These are phyloP conservation scores for Drosophila subobscura DNA, from an alignment of 1,140 invertebrate species.

Conservation along the genomic window DNA sequence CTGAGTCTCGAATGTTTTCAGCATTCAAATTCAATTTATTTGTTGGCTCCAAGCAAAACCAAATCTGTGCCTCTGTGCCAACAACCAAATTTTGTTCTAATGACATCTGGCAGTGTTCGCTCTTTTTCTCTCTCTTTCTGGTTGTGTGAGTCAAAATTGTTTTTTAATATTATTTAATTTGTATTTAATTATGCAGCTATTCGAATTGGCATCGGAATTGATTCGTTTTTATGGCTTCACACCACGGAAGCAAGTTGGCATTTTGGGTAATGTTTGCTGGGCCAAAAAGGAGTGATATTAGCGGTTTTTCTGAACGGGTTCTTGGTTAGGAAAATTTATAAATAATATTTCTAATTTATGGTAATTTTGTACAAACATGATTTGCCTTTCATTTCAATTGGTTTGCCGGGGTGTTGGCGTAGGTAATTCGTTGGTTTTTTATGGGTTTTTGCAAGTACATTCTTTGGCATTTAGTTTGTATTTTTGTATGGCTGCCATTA, in stretches of 20 bases:
- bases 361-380: conserved; percentile 7
- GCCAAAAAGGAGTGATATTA: conserved; percentile 9
- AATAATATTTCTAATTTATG: conserved; percentile 35
- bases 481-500: too few species aligned
- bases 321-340: conserved; percentile 17
- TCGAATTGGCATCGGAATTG: conserved; percentile 64
- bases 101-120: conserved; percentile 55
- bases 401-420: neutral
- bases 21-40: conserved; percentile 73
- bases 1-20: conserved; percentile 55
- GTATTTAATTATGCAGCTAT: conserved; percentile 71
- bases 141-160: conserved; percentile 31
- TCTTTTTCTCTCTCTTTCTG: conserved; percentile 12
- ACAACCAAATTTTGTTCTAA: conserved; percentile 71
- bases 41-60: conserved; percentile 13
- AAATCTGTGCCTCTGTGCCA: conserved; percentile 71
- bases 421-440: neutral
- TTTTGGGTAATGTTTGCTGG: conserved; percentile 52
- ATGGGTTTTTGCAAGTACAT: conserved; percentile 8
- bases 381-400: conserved; percentile 13
- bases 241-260: conserved; percentile 71
- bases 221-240: conserved; percentile 55
- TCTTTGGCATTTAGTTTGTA: conserved; percentile 1
- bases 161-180: conserved; percentile 56
- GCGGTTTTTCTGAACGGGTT: conserved; percentile 19